A percentile compares a stretch with the other conserved stretches of the same genome.
These are phyloP conservation scores for Digitonthophagus gazella DNA, from an alignment of 2,888 invertebrate genomes.

Conservation along the genomic window DNA sequence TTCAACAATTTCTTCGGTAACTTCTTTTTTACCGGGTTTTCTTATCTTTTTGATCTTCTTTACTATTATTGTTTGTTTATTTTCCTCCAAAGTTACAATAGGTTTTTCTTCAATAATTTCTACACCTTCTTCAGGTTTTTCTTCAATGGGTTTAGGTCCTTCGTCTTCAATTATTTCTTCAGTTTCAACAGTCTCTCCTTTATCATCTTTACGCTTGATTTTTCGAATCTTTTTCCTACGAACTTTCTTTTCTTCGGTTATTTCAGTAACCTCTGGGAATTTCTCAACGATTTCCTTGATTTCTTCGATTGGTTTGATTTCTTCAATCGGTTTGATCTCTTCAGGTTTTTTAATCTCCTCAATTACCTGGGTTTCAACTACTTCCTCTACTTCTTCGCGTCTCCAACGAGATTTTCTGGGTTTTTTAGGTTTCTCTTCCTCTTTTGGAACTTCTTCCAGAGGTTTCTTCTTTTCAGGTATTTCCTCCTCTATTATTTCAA, in stretches of 20 bases:
- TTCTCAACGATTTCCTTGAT: conserved; percentile 34
- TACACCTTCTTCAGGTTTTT: conserved; percentile 36
- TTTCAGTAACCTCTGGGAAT: conserved; percentile 50
- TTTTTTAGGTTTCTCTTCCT: conserved; percentile 45
- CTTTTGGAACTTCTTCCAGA: too few species aligned
- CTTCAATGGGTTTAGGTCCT: conserved; percentile 37
- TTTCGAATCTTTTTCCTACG: conserved; percentile 36
- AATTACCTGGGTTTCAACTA: conserved; percentile 28
- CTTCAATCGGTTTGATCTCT: conserved; percentile 38
- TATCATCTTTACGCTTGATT: conserved; percentile 24
- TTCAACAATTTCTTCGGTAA: conserved; percentile 59
- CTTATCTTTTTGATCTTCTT: conserved; percentile 47
- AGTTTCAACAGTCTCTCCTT: conserved; percentile 47
- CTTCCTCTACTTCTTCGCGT: conserved; percentile 49
- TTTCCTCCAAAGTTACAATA: conserved; percentile 32
- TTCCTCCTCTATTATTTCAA: conserved; percentile 50
- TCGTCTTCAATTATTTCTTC: conserved; percentile 34
- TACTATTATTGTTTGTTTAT: conserved; percentile 40
- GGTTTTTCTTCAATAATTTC: conserved; percentile 33
- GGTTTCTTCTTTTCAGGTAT: conserved; percentile 46
- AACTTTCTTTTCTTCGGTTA: conserved; percentile 36
- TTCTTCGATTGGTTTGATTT: conserved; percentile 27
- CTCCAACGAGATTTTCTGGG: conserved; percentile 41
- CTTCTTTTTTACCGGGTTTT: conserved; percentile 49
- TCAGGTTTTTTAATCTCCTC: conserved; percentile 33